A percentile compares a stretch with the other conserved stretches of the same genome.
Evolutionary conservation across 35 echinoderm and acorn worm species (phyloP).

Genomic region (Hemicentrotus pulcherrimus): DNA sequence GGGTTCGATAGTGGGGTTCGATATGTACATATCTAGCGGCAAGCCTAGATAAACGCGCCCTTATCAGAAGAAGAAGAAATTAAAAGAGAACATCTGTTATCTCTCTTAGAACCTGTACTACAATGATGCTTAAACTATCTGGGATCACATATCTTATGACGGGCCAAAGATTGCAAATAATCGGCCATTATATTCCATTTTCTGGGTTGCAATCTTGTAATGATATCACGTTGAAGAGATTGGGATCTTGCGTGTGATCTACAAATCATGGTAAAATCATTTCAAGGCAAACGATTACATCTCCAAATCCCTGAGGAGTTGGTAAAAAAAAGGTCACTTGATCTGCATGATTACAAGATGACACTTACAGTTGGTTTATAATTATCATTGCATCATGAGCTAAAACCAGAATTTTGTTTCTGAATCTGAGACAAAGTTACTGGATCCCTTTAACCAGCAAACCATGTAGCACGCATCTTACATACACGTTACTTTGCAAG

Average conservation of each 20-base stretch:
- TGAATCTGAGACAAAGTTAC: no score
- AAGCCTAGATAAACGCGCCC: no score
- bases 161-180: background rate
- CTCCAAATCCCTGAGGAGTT: background rate
- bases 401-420: no score
- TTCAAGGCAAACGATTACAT: background rate
- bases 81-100: background rate
- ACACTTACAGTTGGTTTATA: no score
- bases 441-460: no score
- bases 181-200: background rate
- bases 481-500: no score
- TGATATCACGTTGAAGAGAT: background rate
- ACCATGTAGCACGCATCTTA: no score
- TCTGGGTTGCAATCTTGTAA: background rate
- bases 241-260: conserved; percentile 29
- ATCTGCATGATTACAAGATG: background rate
- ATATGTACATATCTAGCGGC: no score
- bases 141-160: background rate
- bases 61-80: background rate
- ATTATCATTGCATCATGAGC: no score
- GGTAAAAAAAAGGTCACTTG: background rate
- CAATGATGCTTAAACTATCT: background rate
- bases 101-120: background rate
- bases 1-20: no score
- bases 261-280: conserved; percentile 12